Evolutionary conservation across 2,888 invertebrate genomes (phyloP), one percentile per base, ranked within the genome.

Genomic region (Carterocephalus palaemon): DNA sequence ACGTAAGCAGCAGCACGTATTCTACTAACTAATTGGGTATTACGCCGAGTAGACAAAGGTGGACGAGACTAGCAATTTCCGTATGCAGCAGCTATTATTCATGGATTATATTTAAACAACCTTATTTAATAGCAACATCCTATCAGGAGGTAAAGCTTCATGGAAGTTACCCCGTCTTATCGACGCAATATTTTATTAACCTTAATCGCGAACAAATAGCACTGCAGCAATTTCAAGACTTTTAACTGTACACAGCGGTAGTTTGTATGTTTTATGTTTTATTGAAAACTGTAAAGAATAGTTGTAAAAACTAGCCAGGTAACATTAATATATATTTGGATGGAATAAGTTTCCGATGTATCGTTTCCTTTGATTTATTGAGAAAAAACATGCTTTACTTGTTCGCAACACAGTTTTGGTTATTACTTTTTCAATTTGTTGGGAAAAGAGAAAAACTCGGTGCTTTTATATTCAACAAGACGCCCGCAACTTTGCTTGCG

Each of bases 91-190:
- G 9, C 22, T 39, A 31, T 22, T 31, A 39, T 39, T 31, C 29
- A 39, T 31, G 31, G 39, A n/a, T 22, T 8, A 9, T 9, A 10
- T 4, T 19, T 17, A 19, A 10, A 10, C 22, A 22, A 22, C 6
- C n/a, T 22, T 22, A 22, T 33, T 12, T 13, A 2, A 20, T 29
- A 29, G 17, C 9, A 13, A 19, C 39, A 7, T 22, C 2, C 6
- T 22, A n/a, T 8, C 31, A 22, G 9, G 16, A n/a, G n/a, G 12
- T 26, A 32, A 4, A 20, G 19, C 12, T 8, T 33, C 41, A 32
- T 42, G 33, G 34, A 26, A 33, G 41, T 41, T 4, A 32, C 24
- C 17, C 16, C 17, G 6, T 32, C 20, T 26, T 42, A 34, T 28
- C 28, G 9, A 17, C 7, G 8, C 13, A 7, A 26, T 42, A 42